These are phyloP conservation scores for Scalopus aquaticus DNA, from an alignment of 2,113 vertebrate species.

Conservation along the genomic window DNA sequence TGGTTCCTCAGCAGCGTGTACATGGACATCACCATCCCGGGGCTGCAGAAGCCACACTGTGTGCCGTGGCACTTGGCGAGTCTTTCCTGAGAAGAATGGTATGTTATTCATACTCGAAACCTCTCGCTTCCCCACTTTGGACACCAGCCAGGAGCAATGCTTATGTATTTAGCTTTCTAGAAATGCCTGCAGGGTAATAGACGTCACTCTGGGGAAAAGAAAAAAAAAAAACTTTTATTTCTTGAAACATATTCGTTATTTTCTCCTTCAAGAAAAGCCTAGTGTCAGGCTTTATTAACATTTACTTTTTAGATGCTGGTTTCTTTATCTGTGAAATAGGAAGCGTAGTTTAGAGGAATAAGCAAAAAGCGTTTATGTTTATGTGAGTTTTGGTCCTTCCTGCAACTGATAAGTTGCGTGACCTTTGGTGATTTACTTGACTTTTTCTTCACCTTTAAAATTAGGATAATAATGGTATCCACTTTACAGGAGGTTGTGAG, in stretches of 20 bases:
- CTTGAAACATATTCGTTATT: background rate
- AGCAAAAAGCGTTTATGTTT: background rate
- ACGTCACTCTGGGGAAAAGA: background rate
- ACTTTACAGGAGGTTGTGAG: background rate
- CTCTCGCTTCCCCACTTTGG: background rate
- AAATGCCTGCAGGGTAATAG: background rate
- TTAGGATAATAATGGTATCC: background rate
- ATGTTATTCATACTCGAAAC: background rate
- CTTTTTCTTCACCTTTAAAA: slow-evolving; percentile 17
- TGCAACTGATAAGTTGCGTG: background rate
- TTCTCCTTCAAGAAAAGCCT: background rate
- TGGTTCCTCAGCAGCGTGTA: slow-evolving; percentile 91
- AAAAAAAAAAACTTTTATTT: background rate
- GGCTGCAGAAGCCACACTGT: slow-evolving; percentile 94
- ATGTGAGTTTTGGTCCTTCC: background rate
- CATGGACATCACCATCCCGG: slow-evolving; percentile 93
- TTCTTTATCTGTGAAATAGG: background rate
- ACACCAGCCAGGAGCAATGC: background rate
- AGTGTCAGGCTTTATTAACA: background rate
- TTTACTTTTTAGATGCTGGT: background rate
- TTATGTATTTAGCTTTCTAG: background rate
- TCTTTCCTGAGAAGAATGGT: slow-evolving; percentile 85
- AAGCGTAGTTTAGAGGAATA: background rate
- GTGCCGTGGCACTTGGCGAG: slow-evolving; percentile 91
- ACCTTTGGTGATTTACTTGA: background rate